phyloP scores from a whole-genome alignment of 2,797 vertebrate genomes.

The Rallus crepitans region DNA sequence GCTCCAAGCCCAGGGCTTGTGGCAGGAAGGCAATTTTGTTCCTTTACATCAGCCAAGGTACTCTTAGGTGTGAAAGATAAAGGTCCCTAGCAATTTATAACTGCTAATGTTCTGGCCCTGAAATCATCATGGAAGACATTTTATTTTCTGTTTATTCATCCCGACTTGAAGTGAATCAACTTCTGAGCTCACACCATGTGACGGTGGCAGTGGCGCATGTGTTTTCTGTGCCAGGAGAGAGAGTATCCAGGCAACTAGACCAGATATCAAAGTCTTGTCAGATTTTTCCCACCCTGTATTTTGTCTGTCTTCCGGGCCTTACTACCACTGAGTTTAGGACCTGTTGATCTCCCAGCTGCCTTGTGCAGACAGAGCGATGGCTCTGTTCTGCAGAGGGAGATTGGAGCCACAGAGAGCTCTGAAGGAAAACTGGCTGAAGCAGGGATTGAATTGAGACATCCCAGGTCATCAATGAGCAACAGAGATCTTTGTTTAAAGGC shows the following conservation, averaged over 20 bases:
- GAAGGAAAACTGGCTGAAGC: neutral
- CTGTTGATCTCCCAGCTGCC: neutral
- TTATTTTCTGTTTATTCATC: constrained; percentile 60
- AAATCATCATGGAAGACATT: neutral
- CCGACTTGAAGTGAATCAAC: constrained; percentile 56
- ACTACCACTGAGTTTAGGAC: constrained; percentile 12
- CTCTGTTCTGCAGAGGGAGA: neutral
- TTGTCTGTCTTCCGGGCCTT: constrained; percentile 21
- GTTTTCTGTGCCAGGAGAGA: constrained; percentile 38
- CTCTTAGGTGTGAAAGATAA: constrained; percentile 19
- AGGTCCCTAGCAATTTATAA: constrained; percentile 28
- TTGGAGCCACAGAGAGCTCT: rapidly evolving
- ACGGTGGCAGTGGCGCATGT: neutral
- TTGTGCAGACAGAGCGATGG: neutral
- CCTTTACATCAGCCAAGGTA: constrained; percentile 16
- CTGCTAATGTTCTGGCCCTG: constrained; percentile 7
- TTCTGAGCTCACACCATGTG: constrained; percentile 57
- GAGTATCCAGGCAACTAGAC: constrained; percentile 70
- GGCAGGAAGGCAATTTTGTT: neutral
- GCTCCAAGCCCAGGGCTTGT: neutral
- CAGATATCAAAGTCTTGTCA: constrained; percentile 42
- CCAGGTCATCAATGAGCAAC: neutral
- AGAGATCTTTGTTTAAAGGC: neutral
- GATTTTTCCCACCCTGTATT: constrained; percentile 46
- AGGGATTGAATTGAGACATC: neutral